Conservation (phyloP, 2,797 vertebrate genomes). For the Nyctibius grandis region DNA sequence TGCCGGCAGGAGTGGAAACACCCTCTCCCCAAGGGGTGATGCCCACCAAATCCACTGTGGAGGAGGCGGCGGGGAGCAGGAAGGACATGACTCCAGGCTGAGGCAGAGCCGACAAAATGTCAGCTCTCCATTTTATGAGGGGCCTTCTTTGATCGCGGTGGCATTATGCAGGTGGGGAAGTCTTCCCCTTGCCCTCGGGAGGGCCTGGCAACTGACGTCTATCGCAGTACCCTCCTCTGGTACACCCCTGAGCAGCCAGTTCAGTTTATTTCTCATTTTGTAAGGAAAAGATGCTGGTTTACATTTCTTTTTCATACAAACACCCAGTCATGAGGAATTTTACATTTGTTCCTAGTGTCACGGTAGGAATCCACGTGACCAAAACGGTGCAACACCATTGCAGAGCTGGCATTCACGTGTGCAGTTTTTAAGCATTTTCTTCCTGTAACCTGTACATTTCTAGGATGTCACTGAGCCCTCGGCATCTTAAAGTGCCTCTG, state of each 20-base stretch:
- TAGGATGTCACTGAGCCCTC: not conserved
- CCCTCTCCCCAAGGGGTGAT: not conserved
- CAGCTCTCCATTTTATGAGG: not conserved
- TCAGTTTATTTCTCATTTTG: not conserved
- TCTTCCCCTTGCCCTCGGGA: not conserved
- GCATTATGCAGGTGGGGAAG: not conserved
- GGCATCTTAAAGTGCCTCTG: not conserved
- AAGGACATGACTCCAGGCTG: not conserved
- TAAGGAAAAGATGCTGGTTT: not conserved
- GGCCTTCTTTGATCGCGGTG: accelerated
- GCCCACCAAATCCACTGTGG: not conserved
- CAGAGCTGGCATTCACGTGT: not conserved
- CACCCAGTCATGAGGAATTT: not conserved
- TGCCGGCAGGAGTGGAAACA: not conserved
- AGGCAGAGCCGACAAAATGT: not conserved
- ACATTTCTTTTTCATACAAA: not conserved
- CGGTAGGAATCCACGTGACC: not conserved
- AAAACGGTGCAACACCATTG: not conserved
- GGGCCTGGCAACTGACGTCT: not conserved
- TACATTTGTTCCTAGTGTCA: not conserved
- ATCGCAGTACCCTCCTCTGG: not conserved
- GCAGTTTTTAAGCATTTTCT: not conserved
- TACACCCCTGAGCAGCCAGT: not conserved
- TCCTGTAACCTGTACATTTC: not conserved
- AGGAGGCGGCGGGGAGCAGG: not conserved